Base-by-base conservation (phyloP, 2,113 vertebrate species). In the Chrysemys picta region DNA sequence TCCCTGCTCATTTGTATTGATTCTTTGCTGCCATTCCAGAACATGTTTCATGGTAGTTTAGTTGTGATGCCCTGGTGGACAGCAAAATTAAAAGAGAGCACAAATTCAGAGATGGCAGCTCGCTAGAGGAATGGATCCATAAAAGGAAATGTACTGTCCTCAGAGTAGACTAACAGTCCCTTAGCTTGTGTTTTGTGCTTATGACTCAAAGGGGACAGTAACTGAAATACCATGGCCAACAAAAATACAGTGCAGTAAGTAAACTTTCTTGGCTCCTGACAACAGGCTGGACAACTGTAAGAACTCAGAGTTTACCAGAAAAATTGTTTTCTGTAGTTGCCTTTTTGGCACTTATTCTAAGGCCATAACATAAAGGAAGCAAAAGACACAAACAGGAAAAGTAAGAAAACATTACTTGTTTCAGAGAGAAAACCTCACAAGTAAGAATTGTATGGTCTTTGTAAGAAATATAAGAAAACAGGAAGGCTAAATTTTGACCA, bases 131-230 rank as follows among this genome's bases (percentile, higher is more conserved):
- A 88, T 24, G 35, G 81, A 69, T 11, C 38, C 0, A 0, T 35
- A 82, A 57, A 57, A 78, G 17, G 89, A 87, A 65, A 91, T 65
- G 25, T 83, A 88, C 83, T 82, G 85, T 75, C 16, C 14, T 76
- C 31, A 86, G 50, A 90, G 47, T 6, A 90, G 0, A 3, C 0
- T 0, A 29, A n/a, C 29, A 5, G 38, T 85, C 92, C 1, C 75
- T 95, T 91, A 75, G 6, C 31, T 82, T 94, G 91, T 90, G 50
- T 45, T 27, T 88, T 72, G 49, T 80, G 49, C 85, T 97, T 95
- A 82, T 84, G 69, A 29, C 88, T 91, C 65, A 52, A 27, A 91
- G 38, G 12, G 49, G 42, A 69, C 9, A 22, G 5, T 72, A 22
- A 72, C 19, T 72, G n/a, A 72, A 72, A 38, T 72, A 72, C 35